Evolutionary conservation across 2,113 vertebrate genomes (phyloP), one percentile per base, ranked within the genome.

Genomic region (Anarrhichthys ocellatus): DNA sequence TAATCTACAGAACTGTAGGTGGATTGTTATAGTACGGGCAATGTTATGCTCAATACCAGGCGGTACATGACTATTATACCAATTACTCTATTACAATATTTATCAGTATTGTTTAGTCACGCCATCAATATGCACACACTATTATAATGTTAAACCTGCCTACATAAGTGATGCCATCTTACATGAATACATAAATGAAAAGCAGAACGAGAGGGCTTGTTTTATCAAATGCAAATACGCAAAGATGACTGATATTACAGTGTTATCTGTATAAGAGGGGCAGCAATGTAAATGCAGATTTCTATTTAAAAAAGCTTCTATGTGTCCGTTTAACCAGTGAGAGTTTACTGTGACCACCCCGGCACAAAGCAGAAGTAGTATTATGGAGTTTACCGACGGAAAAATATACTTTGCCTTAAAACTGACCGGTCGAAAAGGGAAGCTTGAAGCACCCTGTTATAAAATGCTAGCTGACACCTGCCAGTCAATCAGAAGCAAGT

Each of bases 221-320:
- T 74, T 29, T 14, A 73, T 36, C 20, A 66, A 38, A 66, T 36
- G 69, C 50, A 74, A 73, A 32, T 29, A 22, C 13, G 72, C 27
- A 44, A 34, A 42, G n/a, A 40, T 14, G 10, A 6, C 18, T 18
- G 59, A 29, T 18, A 1, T 52, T 63, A 42, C 8, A 32, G 22
- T 9, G 24, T 6, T 29, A 5, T 15, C 11, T 44, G 20, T 42
- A 9, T 5, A 18, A 32, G 1, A 40, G 27, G 9, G 14, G 54
- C 11, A 54, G n/a, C 58, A 56, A 14, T 58, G 40, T 2, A 4
- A 27, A 62, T 50, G 48, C 34, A 34, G 34, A 34, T 34, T 34
- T 34, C 34, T 20, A 32, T 18, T 29, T 63, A 42, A 34, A 24
- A 36, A 4, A 34, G 9, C 48, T n/a, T 14, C 20, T 46, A 27